These are phyloP conservation scores for Turritopsis rubra DNA, from an alignment of 30 jellyfish, hydroid and myxozoan genomes.

Conservation along the genomic window DNA sequence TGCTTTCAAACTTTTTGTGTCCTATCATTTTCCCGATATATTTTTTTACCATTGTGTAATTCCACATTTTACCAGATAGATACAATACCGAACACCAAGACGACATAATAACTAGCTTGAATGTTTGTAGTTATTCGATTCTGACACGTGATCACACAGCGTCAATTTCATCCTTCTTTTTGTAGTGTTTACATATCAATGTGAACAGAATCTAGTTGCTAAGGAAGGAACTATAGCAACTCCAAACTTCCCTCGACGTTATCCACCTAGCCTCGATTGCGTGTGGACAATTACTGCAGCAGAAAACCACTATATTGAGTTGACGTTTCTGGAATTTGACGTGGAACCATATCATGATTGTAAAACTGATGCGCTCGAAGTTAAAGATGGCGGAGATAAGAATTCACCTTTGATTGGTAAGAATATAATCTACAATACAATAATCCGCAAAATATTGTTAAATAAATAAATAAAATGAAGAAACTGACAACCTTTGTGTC, in stretches of 20 bases:
- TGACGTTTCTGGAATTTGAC: constrained; percentile 72
- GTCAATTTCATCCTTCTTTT: no score
- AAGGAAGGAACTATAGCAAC: constrained; percentile 44
- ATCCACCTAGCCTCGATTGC: constrained; percentile 65
- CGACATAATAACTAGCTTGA: no score
- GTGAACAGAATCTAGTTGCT: constrained; percentile 2
- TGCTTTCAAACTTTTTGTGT: no score
- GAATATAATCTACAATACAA: constrained; percentile 10
- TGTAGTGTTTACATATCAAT: not conserved
- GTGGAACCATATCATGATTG: constrained; percentile 76
- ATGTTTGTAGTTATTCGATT: no score
- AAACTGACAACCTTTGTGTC: no score
- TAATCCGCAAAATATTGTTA: no score
- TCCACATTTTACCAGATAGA: no score
- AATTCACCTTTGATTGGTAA: constrained; percentile 86
- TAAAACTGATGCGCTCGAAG: constrained; percentile 67
- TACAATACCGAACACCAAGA: no score
- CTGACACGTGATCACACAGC: no score
- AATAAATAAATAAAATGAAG: no score
- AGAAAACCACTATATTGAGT: constrained; percentile 52
- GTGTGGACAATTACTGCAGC: constrained; percentile 86
- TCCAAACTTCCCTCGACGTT: constrained; percentile 71
- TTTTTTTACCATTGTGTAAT: no score
- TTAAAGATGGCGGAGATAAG: constrained; percentile 48
- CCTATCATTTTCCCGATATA: no score